Evolutionary conservation across 1,140 invertebrate species (phyloP).

Genomic region (Rhopalosiphum padi): DNA sequence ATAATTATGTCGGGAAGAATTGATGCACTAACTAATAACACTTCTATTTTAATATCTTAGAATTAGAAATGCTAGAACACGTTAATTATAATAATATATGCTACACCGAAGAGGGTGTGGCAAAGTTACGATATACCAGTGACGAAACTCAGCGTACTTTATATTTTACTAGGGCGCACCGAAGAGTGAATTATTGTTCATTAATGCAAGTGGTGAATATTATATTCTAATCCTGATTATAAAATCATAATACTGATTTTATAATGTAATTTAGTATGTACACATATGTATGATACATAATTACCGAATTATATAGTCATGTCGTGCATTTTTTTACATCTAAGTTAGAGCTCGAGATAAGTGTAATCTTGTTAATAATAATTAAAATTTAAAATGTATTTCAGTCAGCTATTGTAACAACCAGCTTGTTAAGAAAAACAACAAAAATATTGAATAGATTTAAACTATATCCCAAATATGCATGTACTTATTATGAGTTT

Average conservation of each 20-base stretch:
- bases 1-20: no score
- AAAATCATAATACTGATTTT: not conserved
- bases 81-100: not conserved
- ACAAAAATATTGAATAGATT: not conserved
- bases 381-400: not conserved
- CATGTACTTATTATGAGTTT: not conserved
- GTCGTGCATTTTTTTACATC: not conserved
- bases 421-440: not conserved
- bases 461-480: not conserved
- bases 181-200: not conserved
- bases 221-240: not conserved
- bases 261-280: not conserved
- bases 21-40: not conserved
- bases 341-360: not conserved
- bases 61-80: not conserved
- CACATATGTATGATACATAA: not conserved
- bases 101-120: not conserved
- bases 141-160: not conserved
- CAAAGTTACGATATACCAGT: not conserved
- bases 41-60: not conserved
- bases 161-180: not conserved
- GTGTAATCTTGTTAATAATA: not conserved
- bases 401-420: not conserved
- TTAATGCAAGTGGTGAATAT: not conserved
- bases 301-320: no score